phyloP scores from a whole-genome alignment of 2,797 vertebrate genomes.

The Naso thynnoides region DNA sequence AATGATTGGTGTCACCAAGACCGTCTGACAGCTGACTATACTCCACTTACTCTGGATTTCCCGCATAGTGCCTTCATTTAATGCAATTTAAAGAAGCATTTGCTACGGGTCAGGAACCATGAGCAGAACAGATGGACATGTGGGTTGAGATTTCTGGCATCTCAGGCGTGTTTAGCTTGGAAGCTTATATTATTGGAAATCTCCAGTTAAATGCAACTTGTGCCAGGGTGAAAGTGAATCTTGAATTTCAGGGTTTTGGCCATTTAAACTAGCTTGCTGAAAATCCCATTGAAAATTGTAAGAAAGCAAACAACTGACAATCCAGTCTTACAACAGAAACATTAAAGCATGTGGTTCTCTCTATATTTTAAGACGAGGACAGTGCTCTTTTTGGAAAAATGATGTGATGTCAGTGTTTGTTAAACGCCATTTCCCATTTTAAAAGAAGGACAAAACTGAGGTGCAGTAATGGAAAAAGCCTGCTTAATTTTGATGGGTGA shows the following conservation, averaged over 20 bases:
- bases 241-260: too few relatives aligned
- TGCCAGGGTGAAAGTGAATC: background rate
- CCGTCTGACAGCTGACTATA: background rate
- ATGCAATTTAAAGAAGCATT: constrained; percentile 13
- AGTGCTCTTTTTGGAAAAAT: background rate
- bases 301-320: background rate
- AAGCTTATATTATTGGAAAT: background rate
- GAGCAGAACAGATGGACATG: constrained; percentile 11
- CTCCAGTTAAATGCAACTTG: background rate
- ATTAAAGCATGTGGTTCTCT: background rate
- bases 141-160: constrained; percentile 3
- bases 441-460: background rate
- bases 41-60: background rate
- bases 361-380: background rate
- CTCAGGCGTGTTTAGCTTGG: background rate
- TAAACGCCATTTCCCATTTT: background rate
- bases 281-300: background rate
- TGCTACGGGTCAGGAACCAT: background rate
- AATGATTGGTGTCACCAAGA: constrained; percentile 3
- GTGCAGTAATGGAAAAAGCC: background rate
- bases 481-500: too few relatives aligned
- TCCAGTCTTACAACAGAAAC: background rate
- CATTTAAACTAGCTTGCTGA: background rate
- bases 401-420: background rate
- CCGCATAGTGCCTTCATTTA: constrained; percentile 1